Base-by-base conservation (phyloP, 2,797 vertebrate genomes). In the Cyclopterus lumpus region DNA sequence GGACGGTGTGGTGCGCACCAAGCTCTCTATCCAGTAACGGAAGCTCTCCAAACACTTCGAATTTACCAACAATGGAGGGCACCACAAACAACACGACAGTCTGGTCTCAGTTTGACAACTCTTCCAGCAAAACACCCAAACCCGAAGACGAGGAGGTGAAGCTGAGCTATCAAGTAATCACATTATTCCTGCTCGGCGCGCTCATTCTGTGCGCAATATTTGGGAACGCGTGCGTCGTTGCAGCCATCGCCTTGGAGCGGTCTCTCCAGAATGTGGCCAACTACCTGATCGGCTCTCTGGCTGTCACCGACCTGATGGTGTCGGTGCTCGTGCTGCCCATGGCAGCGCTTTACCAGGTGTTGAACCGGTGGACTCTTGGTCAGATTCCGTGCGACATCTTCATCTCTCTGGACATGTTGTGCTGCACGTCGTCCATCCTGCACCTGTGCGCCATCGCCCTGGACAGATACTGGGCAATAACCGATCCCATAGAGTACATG, bases 381-480 rank as follows among this genome's bases (percentile, higher is more conserved):
- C 96, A 96, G 89, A 93, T 97, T 20, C 94, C 96, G 28, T 99
- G 98, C 82, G 96, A 99, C 80, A 96, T 99, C 67, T 99, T 98
- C 95, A 94, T 99, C 88, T 97, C 97, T 0, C 91, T 99, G 75
- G 98, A 99, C 64, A 96, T 99, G 67, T 93, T 96, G 0, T 99
- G 98, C 83, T 99, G 98, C 91, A 99, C 97, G 0, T 99, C 97
- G 16, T 99, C 98, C 76, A 99, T 99, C 90, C 83, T 99, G 88
- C 98, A 99, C 82, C 96, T 99, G 80, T 96, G 97, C 8, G 98
- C 96, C 38, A 99, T 99, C 32, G 98, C 98, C 14, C 86, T 99
- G 95, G 97, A 99, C 92, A 91, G 97, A n/a, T 98, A 98, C 91
- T 95, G 97, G 91, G 98, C 98, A 0, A 99, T 99, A 81, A 99